A percentile compares a stretch with the other conserved stretches of the same genome.
These are phyloP conservation scores for Tolypeutes matacus DNA, from an alignment of 2,797 vertebrate species.

Conservation along the genomic window DNA sequence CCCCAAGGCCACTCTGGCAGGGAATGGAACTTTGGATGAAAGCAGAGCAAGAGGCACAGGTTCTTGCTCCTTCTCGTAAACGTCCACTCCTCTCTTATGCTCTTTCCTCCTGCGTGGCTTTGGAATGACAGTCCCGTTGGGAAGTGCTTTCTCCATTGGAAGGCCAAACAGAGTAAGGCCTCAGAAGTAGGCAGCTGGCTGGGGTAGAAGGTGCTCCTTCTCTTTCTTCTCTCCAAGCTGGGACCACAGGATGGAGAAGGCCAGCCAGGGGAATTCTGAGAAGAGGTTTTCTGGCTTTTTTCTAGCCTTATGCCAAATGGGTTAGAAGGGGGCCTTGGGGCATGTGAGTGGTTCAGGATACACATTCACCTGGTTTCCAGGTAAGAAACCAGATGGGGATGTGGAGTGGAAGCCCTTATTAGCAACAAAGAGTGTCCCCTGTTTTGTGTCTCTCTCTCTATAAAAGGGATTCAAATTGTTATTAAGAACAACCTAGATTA, in stretches of 20 bases:
- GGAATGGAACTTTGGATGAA: neutral
- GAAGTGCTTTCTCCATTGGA: fast-evolving
- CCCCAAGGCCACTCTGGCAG: no score
- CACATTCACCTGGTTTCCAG: neutral
- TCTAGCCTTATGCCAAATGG: neutral
- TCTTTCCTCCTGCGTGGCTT: neutral
- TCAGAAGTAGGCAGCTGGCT: neutral
- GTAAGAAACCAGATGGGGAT: neutral
- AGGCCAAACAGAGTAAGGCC: fast-evolving
- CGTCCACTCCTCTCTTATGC: fast-evolving
- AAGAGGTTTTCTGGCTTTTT: neutral
- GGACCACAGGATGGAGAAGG: no score
- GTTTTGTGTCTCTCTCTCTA: neutral
- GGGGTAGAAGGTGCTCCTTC: neutral
- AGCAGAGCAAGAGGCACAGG: neutral
- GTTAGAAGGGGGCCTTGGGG: neutral
- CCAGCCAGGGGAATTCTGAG: neutral
- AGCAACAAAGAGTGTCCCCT: no score
- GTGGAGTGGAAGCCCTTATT: neutral
- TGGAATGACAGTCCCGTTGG: neutral
- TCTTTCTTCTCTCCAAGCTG: neutral
- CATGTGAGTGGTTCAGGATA: neutral
- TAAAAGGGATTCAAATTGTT: neutral
- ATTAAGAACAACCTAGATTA: no score
- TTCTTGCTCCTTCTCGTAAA: neutral